Percentiles rank a stretch among this genome's conserved stretches.
Conservation (phyloP, 2,888 invertebrate genomes). For the Thereva nobilitata region DNA sequence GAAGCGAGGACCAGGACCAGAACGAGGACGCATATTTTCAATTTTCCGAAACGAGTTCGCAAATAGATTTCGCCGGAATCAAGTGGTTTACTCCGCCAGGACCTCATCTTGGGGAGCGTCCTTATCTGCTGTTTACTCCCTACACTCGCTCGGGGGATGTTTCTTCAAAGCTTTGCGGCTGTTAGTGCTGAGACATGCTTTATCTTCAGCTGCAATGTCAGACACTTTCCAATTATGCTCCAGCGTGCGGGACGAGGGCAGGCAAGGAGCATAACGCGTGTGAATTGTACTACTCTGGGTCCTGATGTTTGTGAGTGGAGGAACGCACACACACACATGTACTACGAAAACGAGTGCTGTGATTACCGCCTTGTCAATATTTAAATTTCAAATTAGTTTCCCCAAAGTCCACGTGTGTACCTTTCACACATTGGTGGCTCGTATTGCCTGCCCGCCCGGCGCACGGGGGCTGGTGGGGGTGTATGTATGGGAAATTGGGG, state of each 20-base stretch:
- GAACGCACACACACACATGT: constrained; percentile 24
- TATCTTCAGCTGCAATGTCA: constrained; percentile 43
- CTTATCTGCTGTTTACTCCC: constrained; percentile 39
- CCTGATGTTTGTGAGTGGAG: background rate
- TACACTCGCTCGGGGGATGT: constrained; percentile 36
- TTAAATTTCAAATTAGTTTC: constrained; percentile 40
- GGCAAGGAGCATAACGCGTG: constrained; percentile 26
- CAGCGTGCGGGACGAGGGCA: background rate
- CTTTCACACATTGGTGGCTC: constrained; percentile 21
- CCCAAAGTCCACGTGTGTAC: constrained; percentile 35
- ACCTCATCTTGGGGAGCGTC: background rate
- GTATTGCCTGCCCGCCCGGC: background rate
- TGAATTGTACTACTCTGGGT: constrained; percentile 12
- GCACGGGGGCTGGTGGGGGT: background rate
- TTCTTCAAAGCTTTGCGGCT: constrained; percentile 33
- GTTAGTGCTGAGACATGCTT: constrained; percentile 42
- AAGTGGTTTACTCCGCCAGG: constrained; percentile 9
- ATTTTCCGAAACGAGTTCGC: constrained; percentile 4
- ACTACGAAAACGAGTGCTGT: constrained; percentile 12
- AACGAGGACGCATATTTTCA: background rate
- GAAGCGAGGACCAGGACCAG: background rate
- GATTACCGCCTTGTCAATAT: constrained; percentile 40
- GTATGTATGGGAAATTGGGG: background rate
- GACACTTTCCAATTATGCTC: constrained; percentile 42
- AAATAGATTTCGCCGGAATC: constrained; percentile 22